Percentiles rank a stretch among this genome's conserved stretches.
These are phyloP conservation scores for Heliconius hortense DNA, from an alignment of 2,888 invertebrate species.

Conservation along the genomic window DNA sequence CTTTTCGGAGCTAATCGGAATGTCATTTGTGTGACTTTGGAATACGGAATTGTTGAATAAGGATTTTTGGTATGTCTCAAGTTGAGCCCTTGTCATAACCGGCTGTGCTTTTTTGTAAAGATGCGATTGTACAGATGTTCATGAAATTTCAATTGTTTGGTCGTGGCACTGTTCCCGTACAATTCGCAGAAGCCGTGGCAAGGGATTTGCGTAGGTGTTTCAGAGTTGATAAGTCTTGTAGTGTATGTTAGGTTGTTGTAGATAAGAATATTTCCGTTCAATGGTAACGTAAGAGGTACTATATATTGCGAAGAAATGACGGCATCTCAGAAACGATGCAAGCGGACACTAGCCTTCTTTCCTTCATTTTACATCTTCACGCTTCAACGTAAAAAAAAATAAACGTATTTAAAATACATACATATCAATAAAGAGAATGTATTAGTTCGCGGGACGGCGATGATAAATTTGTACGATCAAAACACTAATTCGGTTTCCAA, in stretches of 20 bases:
- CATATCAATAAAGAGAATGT: constrained; percentile 75
- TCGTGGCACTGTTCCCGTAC: constrained; percentile 41
- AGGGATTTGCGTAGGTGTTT: constrained; percentile 58
- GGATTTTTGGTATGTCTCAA: constrained; percentile 53
- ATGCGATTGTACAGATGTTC: constrained; percentile 37
- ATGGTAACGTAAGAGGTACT: constrained; percentile 68
- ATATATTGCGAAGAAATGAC: constrained; percentile 58
- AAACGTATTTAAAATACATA: constrained; percentile 75
- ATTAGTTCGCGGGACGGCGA: constrained; percentile 68
- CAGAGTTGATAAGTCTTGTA: constrained; percentile 65
- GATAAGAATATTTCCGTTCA: constrained; percentile 71
- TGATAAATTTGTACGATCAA: constrained; percentile 57
- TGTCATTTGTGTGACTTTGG: constrained; percentile 71
- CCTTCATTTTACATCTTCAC: constrained; percentile 60
- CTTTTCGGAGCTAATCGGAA: constrained; percentile 74
- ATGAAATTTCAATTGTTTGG: constrained; percentile 40
- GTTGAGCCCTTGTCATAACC: constrained; percentile 55
- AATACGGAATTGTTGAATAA: constrained; percentile 63
- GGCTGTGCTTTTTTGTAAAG: constrained; percentile 37
- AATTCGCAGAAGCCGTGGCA: constrained; percentile 45
- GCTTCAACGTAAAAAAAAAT: constrained; percentile 53
- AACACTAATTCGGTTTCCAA: constrained; percentile 64
- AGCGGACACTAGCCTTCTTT: constrained; percentile 73
- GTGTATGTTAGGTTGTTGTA: constrained; percentile 71
- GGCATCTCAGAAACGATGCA: constrained; percentile 74